A percentile compares a stretch with the other conserved stretches of the same genome.
phyloP scores from a whole-genome alignment of 1,140 invertebrate genomes.

The Lucilia cuprina region DNA sequence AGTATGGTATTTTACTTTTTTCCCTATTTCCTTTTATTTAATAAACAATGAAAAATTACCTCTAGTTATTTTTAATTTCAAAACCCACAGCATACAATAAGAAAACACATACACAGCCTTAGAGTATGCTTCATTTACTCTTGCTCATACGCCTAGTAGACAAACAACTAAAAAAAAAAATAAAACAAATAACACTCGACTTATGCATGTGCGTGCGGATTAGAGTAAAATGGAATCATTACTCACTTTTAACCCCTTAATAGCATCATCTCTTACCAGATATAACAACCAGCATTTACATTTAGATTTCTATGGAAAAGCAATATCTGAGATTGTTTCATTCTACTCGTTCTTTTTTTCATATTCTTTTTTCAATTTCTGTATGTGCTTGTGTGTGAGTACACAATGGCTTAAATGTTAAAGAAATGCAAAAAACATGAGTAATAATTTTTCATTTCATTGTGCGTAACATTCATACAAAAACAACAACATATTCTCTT shows the following conservation, averaged over 20 bases:
- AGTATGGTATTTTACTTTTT: not conserved
- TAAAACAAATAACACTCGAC: not conserved
- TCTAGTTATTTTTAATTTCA: not conserved
- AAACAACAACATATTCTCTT: not conserved
- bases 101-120: not conserved
- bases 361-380: not conserved
- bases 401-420: not conserved
- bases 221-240: not conserved
- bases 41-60: not conserved
- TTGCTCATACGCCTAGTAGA: not conserved
- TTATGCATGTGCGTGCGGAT: conserved; percentile 5
- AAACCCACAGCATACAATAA: not conserved
- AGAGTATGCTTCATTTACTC: conserved; percentile 7
- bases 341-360: not conserved
- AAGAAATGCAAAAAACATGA: not conserved
- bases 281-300: not conserved
- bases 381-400: not conserved
- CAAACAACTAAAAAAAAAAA: not conserved
- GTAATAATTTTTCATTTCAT: conserved; percentile 27
- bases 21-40: not conserved
- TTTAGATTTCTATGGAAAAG: not conserved
- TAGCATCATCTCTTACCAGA: not conserved
- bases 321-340: not conserved
- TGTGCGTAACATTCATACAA: conserved; percentile 8
- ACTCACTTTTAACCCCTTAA: conserved; percentile 5